These are phyloP conservation scores for Spea hammondii DNA, from an alignment of 2,797 vertebrate species.

Conservation along the genomic window DNA sequence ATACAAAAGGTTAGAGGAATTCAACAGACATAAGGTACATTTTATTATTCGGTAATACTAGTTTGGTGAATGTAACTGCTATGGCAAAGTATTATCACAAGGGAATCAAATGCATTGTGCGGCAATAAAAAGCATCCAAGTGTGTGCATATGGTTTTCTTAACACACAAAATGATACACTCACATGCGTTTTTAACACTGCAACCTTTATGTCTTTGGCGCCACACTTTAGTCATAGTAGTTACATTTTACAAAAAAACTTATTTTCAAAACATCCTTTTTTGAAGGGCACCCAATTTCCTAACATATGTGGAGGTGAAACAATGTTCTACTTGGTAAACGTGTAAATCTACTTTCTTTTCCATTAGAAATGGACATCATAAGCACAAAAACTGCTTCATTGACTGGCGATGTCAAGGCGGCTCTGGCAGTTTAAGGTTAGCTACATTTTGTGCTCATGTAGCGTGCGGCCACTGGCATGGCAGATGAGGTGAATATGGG, in stretches of 20 bases:
- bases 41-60: conserved; percentile 39
- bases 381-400: no score
- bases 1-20: conserved; percentile 10
- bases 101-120: conserved; percentile 28
- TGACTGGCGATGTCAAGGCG: no score
- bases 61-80: conserved; percentile 25
- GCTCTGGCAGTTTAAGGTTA: no score
- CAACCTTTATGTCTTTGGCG: conserved; percentile 32
- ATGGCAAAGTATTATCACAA: conserved; percentile 27
- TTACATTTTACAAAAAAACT: background rate
- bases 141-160: conserved; percentile 14
- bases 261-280: background rate
- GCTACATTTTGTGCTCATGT: no score
- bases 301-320: no score
- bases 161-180: conserved; percentile 24
- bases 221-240: conserved; percentile 3
- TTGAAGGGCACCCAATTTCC: no score
- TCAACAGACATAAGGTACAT: conserved; percentile 13
- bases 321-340: no score
- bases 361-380: no score
- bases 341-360: no score
- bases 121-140: conserved; percentile 32
- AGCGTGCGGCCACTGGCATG: no score
- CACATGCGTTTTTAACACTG: conserved; percentile 11
- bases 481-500: no score